phyloP scores from a whole-genome alignment of 2,113 vertebrate genomes.

The Numenius arquata region DNA sequence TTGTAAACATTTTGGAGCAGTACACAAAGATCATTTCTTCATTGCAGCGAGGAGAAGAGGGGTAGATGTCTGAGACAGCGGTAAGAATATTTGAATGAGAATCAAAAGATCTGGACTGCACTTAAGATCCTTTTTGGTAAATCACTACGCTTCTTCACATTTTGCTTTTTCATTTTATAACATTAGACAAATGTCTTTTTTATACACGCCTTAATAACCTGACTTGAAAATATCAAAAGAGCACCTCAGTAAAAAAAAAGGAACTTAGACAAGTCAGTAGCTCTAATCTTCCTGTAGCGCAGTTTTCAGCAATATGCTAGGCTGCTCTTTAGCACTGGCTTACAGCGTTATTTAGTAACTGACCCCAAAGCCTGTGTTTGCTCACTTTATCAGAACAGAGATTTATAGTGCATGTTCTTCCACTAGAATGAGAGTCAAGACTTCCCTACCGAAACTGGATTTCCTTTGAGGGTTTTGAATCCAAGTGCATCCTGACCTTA shows the following conservation, averaged over 20 bases:
- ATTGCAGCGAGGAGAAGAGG: neutral
- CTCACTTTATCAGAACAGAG: neutral
- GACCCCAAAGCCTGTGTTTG: neutral
- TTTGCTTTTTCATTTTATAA: neutral
- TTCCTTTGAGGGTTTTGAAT: neutral
- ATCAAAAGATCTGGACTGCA: neutral
- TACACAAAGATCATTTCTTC: neutral
- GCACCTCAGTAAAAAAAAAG: neutral
- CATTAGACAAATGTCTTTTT: neutral
- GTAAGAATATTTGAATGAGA: neutral
- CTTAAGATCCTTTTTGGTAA: neutral
- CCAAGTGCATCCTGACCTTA: slow-evolving; percentile 7
- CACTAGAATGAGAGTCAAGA: neutral
- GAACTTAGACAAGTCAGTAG: neutral
- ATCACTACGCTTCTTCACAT: neutral
- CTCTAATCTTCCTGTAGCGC: neutral
- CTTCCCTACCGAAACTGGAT: neutral
- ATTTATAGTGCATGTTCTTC: neutral
- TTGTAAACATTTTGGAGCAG: neutral
- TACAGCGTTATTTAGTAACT: neutral
- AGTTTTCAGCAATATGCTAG: neutral
- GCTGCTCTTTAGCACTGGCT: neutral
- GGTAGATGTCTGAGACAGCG: neutral
- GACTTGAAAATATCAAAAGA: neutral
- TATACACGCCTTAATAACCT: neutral